These are phyloP conservation scores for Oscheius sp. DNA, from an alignment of 2,888 invertebrate genomes.

Conservation along the genomic window DNA sequence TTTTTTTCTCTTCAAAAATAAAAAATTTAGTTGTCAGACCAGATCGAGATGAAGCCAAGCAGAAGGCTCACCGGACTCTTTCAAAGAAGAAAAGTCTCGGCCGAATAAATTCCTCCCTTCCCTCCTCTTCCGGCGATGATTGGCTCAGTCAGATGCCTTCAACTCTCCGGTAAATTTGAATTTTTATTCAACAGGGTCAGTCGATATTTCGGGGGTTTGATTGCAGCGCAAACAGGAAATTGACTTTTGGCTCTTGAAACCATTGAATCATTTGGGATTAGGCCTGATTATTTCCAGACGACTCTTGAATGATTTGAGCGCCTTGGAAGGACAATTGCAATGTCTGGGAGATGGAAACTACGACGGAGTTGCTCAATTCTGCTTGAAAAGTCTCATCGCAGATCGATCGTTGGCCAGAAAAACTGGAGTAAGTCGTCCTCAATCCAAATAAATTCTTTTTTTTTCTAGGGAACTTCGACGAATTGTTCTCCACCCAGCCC, in stretches of 20 bases:
- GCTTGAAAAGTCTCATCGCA: slow-evolving; percentile 59
- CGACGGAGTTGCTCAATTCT: slow-evolving; percentile 56
- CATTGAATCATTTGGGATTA: too few species aligned
- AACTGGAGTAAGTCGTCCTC: neutral
- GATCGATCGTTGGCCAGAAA: slow-evolving; percentile 53
- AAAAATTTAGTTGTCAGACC: slow-evolving; percentile 60
- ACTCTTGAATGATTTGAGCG: slow-evolving; percentile 45
- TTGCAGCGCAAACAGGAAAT: too few species aligned
- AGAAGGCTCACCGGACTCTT: slow-evolving; percentile 13
- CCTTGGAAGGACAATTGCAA: slow-evolving; percentile 45
- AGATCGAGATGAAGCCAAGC: slow-evolving; percentile 51
- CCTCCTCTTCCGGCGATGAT: slow-evolving; percentile 33
- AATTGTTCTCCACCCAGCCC: slow-evolving; percentile 3
- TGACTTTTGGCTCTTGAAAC: too few species aligned
- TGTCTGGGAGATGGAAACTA: slow-evolving; percentile 30
- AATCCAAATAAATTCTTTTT: neutral
- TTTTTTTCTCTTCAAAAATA: neutral
- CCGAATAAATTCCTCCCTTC: slow-evolving; percentile 16
- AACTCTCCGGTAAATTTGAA: slow-evolving; percentile 35
- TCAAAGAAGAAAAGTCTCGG: slow-evolving; percentile 14
- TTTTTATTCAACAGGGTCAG: too few species aligned
- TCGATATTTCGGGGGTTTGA: too few species aligned
- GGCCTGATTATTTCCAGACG: slow-evolving; percentile 51
- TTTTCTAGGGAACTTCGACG: neutral
- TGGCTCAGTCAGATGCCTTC: slow-evolving; percentile 40